phyloP scores from a whole-genome alignment of 2,797 vertebrate genomes.

The Leuciscus waleckii region DNA sequence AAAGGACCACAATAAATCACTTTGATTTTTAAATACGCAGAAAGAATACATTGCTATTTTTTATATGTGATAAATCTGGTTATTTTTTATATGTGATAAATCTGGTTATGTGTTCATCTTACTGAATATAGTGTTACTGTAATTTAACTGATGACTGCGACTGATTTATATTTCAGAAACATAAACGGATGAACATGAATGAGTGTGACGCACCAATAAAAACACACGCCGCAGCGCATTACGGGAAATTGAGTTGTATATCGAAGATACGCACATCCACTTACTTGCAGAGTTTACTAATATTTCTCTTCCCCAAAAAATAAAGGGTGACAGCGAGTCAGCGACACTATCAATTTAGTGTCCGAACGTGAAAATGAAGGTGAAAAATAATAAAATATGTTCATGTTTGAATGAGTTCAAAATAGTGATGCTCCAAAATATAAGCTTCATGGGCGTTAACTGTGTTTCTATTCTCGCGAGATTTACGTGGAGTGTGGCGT shows the following conservation, averaged over 20 bases:
- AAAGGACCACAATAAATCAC: neutral
- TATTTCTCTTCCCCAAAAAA: constrained; percentile 7
- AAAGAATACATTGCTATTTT: neutral
- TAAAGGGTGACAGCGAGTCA: too few species aligned
- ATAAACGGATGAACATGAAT: neutral
- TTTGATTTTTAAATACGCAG: too few species aligned
- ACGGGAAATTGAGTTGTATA: constrained; percentile 43
- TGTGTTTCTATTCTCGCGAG: neutral
- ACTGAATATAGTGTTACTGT: neutral
- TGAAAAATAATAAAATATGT: neutral
- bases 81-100: neutral
- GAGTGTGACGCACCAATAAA: constrained; percentile 37
- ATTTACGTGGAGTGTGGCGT: neutral
- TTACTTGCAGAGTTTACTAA: too few species aligned
- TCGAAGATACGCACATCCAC: neutral
- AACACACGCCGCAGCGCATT: constrained; percentile 1
- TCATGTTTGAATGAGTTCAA: neutral
- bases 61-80: neutral
- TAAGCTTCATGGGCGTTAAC: neutral
- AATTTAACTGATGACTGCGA: neutral
- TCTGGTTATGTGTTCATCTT: neutral
- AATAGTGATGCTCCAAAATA: neutral
- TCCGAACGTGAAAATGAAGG: neutral
- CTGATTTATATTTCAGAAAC: neutral
- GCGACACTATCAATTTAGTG: neutral